Conservation (phyloP, 2,888 invertebrate species). For the Choreutis nemorana region DNA sequence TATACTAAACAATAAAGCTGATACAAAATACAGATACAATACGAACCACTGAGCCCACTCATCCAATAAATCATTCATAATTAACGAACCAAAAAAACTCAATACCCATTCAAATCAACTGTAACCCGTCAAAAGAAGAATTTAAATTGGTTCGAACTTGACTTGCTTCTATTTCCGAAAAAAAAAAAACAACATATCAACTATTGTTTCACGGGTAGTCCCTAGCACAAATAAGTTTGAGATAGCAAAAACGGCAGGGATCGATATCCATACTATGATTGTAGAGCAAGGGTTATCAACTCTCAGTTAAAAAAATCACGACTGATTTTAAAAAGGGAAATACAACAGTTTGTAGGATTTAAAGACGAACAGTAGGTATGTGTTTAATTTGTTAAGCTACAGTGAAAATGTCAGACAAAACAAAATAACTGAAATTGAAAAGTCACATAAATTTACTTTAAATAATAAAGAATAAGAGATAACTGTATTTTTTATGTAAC, state of each 20-base stretch:
- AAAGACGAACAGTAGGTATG: too few relatives aligned
- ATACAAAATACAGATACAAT: constrained; percentile 1
- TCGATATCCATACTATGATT: too few relatives aligned
- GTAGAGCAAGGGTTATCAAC: too few relatives aligned
- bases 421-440: not conserved
- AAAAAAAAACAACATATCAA: constrained; percentile 32
- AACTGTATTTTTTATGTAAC: too few relatives aligned
- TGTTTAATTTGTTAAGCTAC: not conserved
- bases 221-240: constrained; percentile 43
- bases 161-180: constrained; percentile 2
- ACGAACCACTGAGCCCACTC: constrained; percentile 16
- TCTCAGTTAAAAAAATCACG: too few relatives aligned
- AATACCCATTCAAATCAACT: constrained; percentile 25
- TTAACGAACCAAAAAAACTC: constrained; percentile 26
- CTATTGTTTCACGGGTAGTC: constrained; percentile 55
- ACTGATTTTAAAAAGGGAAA: too few relatives aligned
- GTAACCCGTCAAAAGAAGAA: constrained; percentile 34
- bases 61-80: constrained; percentile 44
- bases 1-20: constrained; percentile 1
- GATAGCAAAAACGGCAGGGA: constrained; percentile 60
- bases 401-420: not conserved
- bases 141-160: constrained; percentile 43
- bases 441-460: too few relatives aligned
- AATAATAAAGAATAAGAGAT: too few relatives aligned
- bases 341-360: too few relatives aligned